Evolutionary conservation across 35 echinoderm and acorn worm genomes (phyloP).

Genomic region (Acanthaster planci): DNA sequence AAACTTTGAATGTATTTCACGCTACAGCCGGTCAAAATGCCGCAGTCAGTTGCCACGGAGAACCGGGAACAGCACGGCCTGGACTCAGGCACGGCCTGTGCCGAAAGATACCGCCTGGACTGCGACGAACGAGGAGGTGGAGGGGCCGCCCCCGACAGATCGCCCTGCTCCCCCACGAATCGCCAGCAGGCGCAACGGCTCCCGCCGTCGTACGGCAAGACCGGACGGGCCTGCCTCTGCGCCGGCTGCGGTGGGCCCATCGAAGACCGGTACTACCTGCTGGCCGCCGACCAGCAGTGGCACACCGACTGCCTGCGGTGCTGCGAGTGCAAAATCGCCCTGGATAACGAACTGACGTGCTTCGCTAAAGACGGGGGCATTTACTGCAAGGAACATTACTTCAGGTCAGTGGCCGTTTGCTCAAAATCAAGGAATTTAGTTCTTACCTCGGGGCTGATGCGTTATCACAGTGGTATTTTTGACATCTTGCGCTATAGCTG

Average conservation of each 20-base stretch:
- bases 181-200: not conserved
- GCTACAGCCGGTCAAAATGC: constrained; percentile 11
- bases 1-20: constrained; percentile 28
- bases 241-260: constrained; percentile 90
- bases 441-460: too few species aligned
- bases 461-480: too few species aligned
- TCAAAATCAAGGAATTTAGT: too few species aligned
- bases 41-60: constrained; percentile 15
- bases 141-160: not conserved
- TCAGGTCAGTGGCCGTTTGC: constrained; percentile 65
- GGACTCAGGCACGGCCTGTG: not conserved
- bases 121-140: not conserved
- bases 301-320: constrained; percentile 74
- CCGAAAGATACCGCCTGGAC: constrained; percentile 1
- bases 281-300: constrained; percentile 89
- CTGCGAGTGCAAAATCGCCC: constrained; percentile 77
- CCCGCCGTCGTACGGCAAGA: not conserved
- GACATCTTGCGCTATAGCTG: too few species aligned
- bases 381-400: constrained; percentile 97
- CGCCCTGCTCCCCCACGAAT: not conserved
- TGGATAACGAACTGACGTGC: constrained; percentile 90
- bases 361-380: constrained; percentile 94
- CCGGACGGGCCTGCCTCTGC: constrained; percentile 62
- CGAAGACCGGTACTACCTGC: constrained; percentile 82
- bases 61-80: not conserved